Conservation (phyloP, 2,797 vertebrate genomes). For the Nasua narica region DNA sequence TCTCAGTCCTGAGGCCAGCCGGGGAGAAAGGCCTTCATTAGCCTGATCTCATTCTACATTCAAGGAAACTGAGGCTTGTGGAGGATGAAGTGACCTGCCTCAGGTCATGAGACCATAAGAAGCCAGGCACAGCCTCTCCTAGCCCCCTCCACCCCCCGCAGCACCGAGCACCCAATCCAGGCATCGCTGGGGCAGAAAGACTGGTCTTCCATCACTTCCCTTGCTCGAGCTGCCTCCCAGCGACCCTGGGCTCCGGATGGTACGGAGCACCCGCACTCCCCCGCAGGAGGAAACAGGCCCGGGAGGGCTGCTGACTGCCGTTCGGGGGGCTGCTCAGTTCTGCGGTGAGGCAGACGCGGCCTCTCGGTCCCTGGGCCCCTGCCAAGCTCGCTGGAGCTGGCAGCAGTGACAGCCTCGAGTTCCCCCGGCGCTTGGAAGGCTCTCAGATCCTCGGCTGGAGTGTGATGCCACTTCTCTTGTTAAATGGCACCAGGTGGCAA, state of each 20-base stretch:
- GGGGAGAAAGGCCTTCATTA: not conserved
- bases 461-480: slow-evolving; percentile 26
- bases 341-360: not conserved
- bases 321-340: not conserved
- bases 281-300: not conserved
- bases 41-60: not conserved
- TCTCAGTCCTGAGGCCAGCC: not conserved
- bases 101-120: not conserved
- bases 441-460: slow-evolving; percentile 14
- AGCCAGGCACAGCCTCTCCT: not conserved
- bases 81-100: not conserved
- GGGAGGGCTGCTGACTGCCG: not conserved
- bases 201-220: too few relatives aligned
- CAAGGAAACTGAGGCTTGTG: fast-evolving
- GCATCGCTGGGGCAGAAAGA: fast-evolving
- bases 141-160: not conserved
- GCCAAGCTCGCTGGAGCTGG: slow-evolving; percentile 15
- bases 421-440: slow-evolving; percentile 24
- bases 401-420: not conserved
- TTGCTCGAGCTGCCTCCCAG: not conserved
- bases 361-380: not conserved
- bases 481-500: slow-evolving; percentile 68
- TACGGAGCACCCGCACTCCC: fast-evolving
- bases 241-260: not conserved
- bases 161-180: not conserved